A percentile compares a stretch with the other conserved stretches of the same genome.
phyloP scores from a whole-genome alignment of 2,797 vertebrate species.

The Eulemur albifrons region DNA sequence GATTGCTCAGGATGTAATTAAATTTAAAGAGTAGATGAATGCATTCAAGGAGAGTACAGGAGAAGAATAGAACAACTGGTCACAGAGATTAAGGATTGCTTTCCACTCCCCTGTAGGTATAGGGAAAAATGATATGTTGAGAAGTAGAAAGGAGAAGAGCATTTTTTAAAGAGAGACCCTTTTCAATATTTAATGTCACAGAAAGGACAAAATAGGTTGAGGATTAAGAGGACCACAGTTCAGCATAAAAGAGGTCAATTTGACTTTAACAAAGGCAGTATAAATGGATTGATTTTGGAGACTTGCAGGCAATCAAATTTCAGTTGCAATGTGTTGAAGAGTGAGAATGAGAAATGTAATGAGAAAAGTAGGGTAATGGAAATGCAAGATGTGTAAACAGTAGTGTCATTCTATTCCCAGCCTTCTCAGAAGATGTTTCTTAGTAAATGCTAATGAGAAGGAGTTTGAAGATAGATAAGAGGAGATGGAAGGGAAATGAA shows the following conservation, averaged over 20 bases:
- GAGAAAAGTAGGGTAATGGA: background rate
- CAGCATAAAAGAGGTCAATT: background rate
- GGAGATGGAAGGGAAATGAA: background rate
- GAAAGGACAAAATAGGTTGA: background rate
- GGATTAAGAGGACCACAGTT: background rate
- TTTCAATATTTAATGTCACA: background rate
- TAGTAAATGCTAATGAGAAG: background rate
- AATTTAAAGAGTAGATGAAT: background rate
- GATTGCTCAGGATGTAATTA: background rate
- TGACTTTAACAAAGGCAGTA: background rate
- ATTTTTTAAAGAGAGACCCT: background rate
- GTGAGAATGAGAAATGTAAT: background rate
- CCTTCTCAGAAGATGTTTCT: background rate
- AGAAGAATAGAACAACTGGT: background rate
- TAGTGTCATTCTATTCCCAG: background rate
- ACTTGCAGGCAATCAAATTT: background rate
- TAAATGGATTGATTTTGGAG: background rate
- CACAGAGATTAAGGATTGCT: background rate
- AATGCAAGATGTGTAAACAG: background rate
- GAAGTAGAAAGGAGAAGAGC: background rate
- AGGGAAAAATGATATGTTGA: background rate
- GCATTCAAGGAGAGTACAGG: too few relatives aligned
- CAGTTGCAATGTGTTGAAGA: background rate
- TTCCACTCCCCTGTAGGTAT: background rate
- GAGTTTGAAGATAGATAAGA: background rate